These are phyloP conservation scores for Drosophila planitibia DNA, from an alignment of 2,888 invertebrate genomes.

Conservation along the genomic window DNA sequence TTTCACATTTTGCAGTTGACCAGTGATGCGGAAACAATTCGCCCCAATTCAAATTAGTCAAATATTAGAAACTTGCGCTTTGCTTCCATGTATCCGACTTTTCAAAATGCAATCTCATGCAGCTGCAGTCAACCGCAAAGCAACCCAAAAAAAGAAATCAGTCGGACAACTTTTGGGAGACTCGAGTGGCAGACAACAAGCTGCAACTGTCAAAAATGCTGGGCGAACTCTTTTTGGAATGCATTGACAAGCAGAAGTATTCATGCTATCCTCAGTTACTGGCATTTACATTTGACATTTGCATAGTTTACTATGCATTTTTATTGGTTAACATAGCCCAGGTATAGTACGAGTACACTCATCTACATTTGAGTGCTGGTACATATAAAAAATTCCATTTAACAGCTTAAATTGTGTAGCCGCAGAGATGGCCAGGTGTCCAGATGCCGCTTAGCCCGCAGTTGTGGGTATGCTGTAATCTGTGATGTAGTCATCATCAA, in stretches of 20 bases:
- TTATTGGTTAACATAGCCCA: slow-evolving; percentile 58
- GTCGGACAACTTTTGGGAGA: slow-evolving; percentile 45
- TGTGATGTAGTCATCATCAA: slow-evolving; percentile 27
- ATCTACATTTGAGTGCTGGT: background rate
- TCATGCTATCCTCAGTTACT: slow-evolving; percentile 60
- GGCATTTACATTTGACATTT: slow-evolving; percentile 73
- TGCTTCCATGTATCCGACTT: slow-evolving; percentile 48
- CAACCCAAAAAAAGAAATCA: slow-evolving; percentile 39
- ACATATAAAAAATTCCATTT: slow-evolving; percentile 64
- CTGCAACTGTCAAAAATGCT: slow-evolving; percentile 73
- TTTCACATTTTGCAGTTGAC: slow-evolving; percentile 35
- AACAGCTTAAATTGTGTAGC: slow-evolving; percentile 56
- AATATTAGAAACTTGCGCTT: slow-evolving; percentile 65
- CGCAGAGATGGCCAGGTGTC: slow-evolving; percentile 2
- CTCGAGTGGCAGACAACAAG: slow-evolving; percentile 44
- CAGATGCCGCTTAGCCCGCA: background rate
- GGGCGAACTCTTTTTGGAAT: slow-evolving; percentile 53
- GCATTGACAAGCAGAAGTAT: slow-evolving; percentile 67
- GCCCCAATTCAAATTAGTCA: slow-evolving; percentile 65
- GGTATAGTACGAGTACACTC: background rate
- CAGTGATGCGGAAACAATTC: slow-evolving; percentile 58
- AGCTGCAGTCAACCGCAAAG: slow-evolving; percentile 59
- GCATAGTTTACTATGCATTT: slow-evolving; percentile 73
- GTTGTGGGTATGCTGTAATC: slow-evolving; percentile 37
- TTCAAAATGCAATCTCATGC: slow-evolving; percentile 61